A percentile compares a stretch with the other conserved stretches of the same genome.
Conservation (phyloP, 2,797 vertebrate species). For the Falco naumanni region DNA sequence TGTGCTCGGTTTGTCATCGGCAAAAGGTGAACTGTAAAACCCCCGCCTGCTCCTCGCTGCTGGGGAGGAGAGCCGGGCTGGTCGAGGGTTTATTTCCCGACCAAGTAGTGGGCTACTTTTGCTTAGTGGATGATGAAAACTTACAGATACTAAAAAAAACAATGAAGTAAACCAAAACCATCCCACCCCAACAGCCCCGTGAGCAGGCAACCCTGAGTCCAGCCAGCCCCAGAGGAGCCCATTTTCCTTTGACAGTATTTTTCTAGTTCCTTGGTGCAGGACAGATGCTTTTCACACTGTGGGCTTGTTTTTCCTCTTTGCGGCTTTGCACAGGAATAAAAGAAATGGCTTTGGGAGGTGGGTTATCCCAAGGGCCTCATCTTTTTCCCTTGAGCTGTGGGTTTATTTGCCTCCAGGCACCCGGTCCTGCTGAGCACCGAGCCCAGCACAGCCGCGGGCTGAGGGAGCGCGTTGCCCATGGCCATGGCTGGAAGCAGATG, state of each 20-base stretch:
- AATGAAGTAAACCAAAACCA: neutral
- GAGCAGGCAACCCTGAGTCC: neutral
- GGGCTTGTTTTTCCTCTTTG: neutral
- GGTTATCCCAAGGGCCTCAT: neutral
- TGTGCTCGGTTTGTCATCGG: rapidly evolving
- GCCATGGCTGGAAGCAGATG: neutral
- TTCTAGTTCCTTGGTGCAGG: rapidly evolving
- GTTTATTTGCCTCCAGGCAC: rapidly evolving
- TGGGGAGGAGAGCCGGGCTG: neutral
- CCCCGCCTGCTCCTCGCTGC: neutral
- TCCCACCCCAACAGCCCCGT: rapidly evolving
- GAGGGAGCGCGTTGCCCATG: neutral
- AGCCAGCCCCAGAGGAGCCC: neutral
- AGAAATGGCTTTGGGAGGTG: neutral
- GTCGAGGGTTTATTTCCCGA: neutral
- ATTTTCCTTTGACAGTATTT: neutral
- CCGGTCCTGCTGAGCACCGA: neutral
- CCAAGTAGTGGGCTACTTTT: neutral
- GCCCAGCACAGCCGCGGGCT: neutral
- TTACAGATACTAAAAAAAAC: neutral
- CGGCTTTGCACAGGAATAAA: neutral
- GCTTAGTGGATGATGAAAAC: neutral
- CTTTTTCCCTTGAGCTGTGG: neutral
- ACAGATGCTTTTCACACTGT: neutral
- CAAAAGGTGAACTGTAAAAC: neutral